A percentile compares a stretch with the other conserved stretches of the same genome.
phyloP scores from a whole-genome alignment of 2,797 vertebrate species.

The Pyrocephalus nanus region DNA sequence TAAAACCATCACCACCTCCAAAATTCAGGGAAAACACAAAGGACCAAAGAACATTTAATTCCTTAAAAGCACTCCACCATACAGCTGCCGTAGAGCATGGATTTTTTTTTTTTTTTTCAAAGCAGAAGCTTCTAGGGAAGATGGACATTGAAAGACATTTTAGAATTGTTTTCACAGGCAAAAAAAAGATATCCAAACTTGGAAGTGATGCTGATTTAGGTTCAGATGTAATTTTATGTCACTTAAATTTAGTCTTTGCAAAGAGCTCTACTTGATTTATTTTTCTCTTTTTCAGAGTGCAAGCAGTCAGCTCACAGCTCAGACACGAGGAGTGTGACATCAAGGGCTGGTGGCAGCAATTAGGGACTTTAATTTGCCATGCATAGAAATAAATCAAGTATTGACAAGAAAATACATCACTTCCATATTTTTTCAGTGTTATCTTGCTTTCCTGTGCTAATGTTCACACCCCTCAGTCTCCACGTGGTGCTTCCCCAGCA shows the following conservation, averaged over 20 bases:
- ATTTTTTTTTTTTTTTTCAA: background rate
- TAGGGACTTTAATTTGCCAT: background rate
- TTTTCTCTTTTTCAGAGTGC: background rate
- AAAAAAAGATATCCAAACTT: background rate
- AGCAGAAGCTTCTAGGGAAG: background rate
- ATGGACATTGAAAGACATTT: background rate
- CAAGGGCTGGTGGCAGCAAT: background rate
- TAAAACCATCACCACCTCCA: background rate
- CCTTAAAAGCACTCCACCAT: background rate
- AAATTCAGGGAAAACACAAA: background rate
- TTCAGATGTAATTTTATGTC: background rate
- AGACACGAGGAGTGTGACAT: background rate
- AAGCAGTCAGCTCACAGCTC: background rate
- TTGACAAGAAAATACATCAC: background rate
- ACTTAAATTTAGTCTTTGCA: background rate
- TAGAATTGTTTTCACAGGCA: background rate
- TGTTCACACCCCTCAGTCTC: background rate
- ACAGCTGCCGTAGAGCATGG: background rate
- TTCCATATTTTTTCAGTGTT: background rate
- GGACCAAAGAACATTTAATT: background rate
- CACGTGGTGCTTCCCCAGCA: background rate
- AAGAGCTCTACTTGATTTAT: background rate
- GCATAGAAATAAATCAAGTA: background rate
- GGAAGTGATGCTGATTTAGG: background rate
- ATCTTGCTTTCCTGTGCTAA: background rate